Base-by-base conservation (phyloP, 2,797 vertebrate genomes). In the Threskiornis aethiopicus region DNA sequence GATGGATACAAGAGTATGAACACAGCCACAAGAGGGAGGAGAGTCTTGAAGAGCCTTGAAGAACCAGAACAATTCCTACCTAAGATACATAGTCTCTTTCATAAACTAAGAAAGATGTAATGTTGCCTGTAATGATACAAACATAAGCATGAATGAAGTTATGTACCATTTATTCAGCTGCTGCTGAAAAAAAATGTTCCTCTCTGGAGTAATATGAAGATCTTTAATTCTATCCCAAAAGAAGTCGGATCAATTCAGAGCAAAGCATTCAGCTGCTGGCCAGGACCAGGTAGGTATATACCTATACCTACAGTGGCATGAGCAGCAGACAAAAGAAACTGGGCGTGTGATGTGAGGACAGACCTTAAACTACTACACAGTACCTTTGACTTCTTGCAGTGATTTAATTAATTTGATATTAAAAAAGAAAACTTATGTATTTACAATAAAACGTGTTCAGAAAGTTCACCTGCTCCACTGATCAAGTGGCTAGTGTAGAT, bases 391-490 rank as follows among this genome's bases (percentile, higher is more conserved):
- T 87, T 69, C 66, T 62, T 71, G 47, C 44, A 87, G 80, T 84
- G 65, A 76, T 93, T 85, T 87, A 67, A 54, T 92, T 79, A 83
- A 92, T 92, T 76, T 41, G 33, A 52, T 28, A 47, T 47, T 9
- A 33, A 71, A 83, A 83, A 61, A 26, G 10, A 75, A 90, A 90
- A 83, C 29, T 11, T 39, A 47, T 11, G 15, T 39, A 57, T 76
- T 66, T 87, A 79, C 35, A 61, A 61, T 57, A 96, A 91, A 94
- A 72, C 28, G 15, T 49, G 7, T 59, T 80, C 16, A 54, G 37
- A 70, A 87, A 84, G 41, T 95, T 91, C 35, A 93, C 96, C 81
- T 92, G 91, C 97, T 98, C 97, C 98, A 98, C 94, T 86, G 57
- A 91, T 95, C 75, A 92, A 54, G 81, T 91, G 59, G 51, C 24